Conservation (phyloP, 2,113 vertebrate genomes). For the Anguilla rostrata region DNA sequence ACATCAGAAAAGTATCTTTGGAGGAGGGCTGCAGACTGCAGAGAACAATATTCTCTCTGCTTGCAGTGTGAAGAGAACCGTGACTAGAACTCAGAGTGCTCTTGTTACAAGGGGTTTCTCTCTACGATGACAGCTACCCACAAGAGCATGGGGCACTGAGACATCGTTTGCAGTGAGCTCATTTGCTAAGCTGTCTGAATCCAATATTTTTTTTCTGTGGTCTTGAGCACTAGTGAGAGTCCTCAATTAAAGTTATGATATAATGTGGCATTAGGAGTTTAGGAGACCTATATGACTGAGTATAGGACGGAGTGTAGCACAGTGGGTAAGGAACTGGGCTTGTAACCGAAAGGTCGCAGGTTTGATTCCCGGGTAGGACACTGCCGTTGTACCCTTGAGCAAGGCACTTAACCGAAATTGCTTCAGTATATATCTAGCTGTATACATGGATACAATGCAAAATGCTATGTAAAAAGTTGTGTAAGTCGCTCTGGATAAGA, state of each 20-base stretch:
- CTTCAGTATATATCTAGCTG: too few species aligned
- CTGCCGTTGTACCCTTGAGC: too few species aligned
- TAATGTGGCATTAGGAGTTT: conserved; percentile 8
- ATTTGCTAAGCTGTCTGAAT: conserved; percentile 48
- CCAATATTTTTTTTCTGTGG: conserved; percentile 20
- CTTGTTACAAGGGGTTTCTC: conserved; percentile 31
- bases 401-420: too few species aligned
- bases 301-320: too few species aligned
- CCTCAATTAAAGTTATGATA: conserved; percentile 42
- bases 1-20: neutral
- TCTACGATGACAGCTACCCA: conserved; percentile 46
- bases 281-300: neutral
- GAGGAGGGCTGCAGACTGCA: conserved; percentile 20
- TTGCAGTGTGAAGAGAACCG: conserved; percentile 29
- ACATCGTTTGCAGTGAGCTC: conserved; percentile 36
- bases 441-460: too few species aligned
- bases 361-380: too few species aligned
- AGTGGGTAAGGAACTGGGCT: too few species aligned
- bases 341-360: too few species aligned
- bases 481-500: too few species aligned
- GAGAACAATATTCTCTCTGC: conserved; percentile 37
- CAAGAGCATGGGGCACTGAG: conserved; percentile 39
- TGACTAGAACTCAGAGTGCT: conserved; percentile 38
- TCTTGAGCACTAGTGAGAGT: conserved; percentile 28
- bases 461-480: too few species aligned